These are phyloP conservation scores for Hyla sarda DNA, from an alignment of 2,113 vertebrate genomes.

Conservation along the genomic window DNA sequence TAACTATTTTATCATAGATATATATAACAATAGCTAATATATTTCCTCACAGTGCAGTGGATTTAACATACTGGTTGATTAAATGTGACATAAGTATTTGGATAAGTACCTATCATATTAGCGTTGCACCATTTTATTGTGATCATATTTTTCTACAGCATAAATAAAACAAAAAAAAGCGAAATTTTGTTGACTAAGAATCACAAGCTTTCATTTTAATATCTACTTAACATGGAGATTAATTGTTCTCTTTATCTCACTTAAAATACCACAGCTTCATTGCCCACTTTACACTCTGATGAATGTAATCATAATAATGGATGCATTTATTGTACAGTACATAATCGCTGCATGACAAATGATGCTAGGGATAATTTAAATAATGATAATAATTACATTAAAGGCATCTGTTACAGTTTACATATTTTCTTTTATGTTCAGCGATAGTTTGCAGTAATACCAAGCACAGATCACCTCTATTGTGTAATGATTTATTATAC, in stretches of 20 bases:
- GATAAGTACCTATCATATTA: too few species aligned
- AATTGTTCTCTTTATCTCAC: constrained; percentile 9
- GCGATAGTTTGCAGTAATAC: background rate
- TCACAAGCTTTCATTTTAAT: background rate
- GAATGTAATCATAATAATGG: constrained; percentile 7
- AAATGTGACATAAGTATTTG: too few species aligned
- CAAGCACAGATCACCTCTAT: constrained; percentile 6
- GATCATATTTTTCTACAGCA: too few species aligned
- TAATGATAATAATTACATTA: constrained; percentile 45
- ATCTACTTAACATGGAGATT: background rate
- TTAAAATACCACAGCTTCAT: background rate
- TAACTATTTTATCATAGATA: too few species aligned
- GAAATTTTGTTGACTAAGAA: background rate
- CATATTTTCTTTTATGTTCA: constrained; percentile 17
- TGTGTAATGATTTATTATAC: constrained; percentile 1
- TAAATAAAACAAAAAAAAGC: too few species aligned
- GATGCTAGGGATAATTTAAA: constrained; percentile 29
- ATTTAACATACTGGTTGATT: too few species aligned
- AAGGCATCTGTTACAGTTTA: constrained; percentile 48
- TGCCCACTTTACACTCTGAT: background rate
- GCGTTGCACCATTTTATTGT: too few species aligned
- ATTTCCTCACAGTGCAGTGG: too few species aligned
- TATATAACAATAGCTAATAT: too few species aligned
- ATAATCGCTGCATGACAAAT: constrained; percentile 7
- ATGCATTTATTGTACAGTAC: constrained; percentile 22